Evolutionary conservation across 2,888 invertebrate genomes (phyloP).

Genomic region (Labia minor): DNA sequence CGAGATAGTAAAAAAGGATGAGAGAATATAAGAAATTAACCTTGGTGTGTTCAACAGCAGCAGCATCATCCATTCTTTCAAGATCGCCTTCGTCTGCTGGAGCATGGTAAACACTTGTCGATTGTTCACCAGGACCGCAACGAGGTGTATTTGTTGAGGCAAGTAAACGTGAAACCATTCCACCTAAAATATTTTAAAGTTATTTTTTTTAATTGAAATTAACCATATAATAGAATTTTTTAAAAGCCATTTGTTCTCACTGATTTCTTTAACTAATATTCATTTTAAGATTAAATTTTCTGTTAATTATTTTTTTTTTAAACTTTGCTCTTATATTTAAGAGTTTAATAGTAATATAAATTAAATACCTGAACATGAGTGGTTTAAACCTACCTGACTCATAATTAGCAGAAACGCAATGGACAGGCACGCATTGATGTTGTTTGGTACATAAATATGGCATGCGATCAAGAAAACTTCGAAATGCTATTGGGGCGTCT

Average conservation of each 20-base stretch:
- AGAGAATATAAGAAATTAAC: no score
- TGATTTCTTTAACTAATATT: no score
- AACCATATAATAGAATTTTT: no score
- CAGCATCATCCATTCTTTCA: slow-evolving; percentile 22
- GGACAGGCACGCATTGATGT: slow-evolving; percentile 24
- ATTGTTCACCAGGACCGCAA: slow-evolving; percentile 15
- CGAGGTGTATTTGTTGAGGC: slow-evolving; percentile 20
- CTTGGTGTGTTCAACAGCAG: neutral
- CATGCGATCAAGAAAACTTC: slow-evolving; percentile 18
- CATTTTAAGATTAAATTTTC: no score
- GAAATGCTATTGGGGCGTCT: slow-evolving; percentile 13
- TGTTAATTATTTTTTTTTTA: no score
- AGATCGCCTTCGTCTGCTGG: slow-evolving; percentile 23
- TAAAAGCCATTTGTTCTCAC: no score
- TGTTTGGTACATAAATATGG: slow-evolving; percentile 23
- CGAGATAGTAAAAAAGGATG: no score
- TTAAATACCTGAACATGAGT: no score
- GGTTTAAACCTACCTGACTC: slow-evolving; percentile 22
- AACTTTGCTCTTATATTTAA: no score
- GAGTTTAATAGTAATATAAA: no score
- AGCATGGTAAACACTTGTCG: slow-evolving; percentile 16
- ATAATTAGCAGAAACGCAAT: slow-evolving; percentile 25
- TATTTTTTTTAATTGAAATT: neutral
- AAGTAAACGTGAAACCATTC: slow-evolving; percentile 21
- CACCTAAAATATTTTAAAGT: slow-evolving; percentile 17